phyloP scores from a whole-genome alignment of 2,888 invertebrate genomes.

The Liopterus haemorrhoidalis region DNA sequence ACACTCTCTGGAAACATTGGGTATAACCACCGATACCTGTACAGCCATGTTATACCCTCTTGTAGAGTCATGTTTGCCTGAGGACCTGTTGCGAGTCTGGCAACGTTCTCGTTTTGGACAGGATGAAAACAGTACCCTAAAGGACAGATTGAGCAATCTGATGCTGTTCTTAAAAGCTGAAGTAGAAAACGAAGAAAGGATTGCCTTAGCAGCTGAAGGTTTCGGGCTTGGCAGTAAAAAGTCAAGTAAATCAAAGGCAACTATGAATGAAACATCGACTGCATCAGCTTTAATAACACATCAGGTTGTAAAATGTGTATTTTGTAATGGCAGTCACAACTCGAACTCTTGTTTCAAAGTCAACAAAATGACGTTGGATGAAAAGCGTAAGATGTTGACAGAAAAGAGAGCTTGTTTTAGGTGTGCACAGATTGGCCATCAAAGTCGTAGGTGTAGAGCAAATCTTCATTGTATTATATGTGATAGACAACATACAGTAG shows the following conservation, averaged over 20 bases:
- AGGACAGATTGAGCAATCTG: not conserved
- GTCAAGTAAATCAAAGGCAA: too few relatives aligned
- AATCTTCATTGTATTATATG: constrained; percentile 32
- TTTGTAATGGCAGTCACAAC: constrained; percentile 22
- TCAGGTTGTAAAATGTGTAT: constrained; percentile 15
- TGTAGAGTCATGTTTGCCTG: constrained; percentile 36
- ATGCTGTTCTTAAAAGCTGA: not conserved
- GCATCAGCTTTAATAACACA: constrained; percentile 1
- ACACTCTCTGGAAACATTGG: constrained; percentile 33
- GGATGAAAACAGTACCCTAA: too few relatives aligned
- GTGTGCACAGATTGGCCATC: constrained; percentile 31
- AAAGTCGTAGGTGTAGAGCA: constrained; percentile 26
- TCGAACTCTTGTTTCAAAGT: constrained; percentile 28
- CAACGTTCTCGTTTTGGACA: too few relatives aligned
- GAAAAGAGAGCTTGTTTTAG: constrained; percentile 30
- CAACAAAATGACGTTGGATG: constrained; percentile 23
- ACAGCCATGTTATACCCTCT: constrained; percentile 36
- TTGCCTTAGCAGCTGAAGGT: not conserved
- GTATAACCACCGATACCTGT: constrained; percentile 34
- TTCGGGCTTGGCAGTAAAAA: not conserved
- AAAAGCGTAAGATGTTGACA: constrained; percentile 22
- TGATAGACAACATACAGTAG: constrained; percentile 26
- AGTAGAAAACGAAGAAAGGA: constrained; percentile 4
- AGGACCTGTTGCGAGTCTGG: constrained; percentile 33
- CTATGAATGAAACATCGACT: not conserved